phyloP scores from a whole-genome alignment of 2,888 invertebrate species.

The Coenonympha glycerion region DNA sequence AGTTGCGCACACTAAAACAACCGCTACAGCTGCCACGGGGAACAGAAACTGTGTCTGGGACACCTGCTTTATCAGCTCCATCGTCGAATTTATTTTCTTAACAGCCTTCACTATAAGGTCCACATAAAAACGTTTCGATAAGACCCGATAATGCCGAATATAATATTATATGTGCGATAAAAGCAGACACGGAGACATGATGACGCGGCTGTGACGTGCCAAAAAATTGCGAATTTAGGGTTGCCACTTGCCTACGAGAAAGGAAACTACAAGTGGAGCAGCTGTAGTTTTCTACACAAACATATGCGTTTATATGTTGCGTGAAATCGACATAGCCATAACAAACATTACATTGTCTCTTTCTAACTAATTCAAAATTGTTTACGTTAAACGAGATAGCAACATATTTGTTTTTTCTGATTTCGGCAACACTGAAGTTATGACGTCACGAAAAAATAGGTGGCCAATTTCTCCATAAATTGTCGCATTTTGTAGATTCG shows the following conservation, averaged over 20 bases:
- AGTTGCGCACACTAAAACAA: slow-evolving; percentile 82
- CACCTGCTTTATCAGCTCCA: slow-evolving; percentile 78
- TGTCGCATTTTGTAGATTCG: too few relatives aligned
- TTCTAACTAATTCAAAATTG: too few relatives aligned
- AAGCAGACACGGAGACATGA: slow-evolving; percentile 77
- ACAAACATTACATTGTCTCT: too few relatives aligned
- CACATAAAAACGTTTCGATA: slow-evolving; percentile 68
- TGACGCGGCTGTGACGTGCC: slow-evolving; percentile 83
- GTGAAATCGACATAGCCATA: too few relatives aligned
- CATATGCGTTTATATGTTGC: too few relatives aligned
- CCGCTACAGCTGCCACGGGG: slow-evolving; percentile 75
- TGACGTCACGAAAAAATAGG: too few relatives aligned
- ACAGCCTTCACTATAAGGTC: slow-evolving; percentile 52
- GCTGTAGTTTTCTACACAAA: too few relatives aligned
- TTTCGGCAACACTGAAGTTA: too few relatives aligned
- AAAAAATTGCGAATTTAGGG: slow-evolving; percentile 49
- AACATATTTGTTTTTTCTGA: too few relatives aligned
- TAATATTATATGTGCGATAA: slow-evolving; percentile 74
- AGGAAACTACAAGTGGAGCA: too few relatives aligned
- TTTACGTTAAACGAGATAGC: too few relatives aligned
- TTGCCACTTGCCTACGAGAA: slow-evolving; percentile 17
- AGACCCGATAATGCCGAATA: slow-evolving; percentile 68
- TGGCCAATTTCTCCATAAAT: too few relatives aligned
- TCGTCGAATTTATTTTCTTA: slow-evolving; percentile 54
- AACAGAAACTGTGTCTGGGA: slow-evolving; percentile 75